Conservation (phyloP, 2,888 invertebrate species). For the Microctonus aethiopoides region DNA sequence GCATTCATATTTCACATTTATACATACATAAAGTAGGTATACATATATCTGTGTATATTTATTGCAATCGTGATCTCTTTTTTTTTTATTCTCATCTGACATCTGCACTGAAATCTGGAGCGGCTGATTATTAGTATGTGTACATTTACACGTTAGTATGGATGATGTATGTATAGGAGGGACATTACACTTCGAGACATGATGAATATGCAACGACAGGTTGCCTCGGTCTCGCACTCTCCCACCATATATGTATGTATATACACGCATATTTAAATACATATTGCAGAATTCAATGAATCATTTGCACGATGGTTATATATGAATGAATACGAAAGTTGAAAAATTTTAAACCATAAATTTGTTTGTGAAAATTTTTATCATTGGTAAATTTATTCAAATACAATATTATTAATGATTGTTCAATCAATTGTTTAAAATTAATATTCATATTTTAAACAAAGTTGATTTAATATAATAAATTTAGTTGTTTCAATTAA, state of each 20-base stretch:
- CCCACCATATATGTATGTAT: constrained; percentile 18
- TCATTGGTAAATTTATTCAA: background rate
- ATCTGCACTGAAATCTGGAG: constrained; percentile 1
- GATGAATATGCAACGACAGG: constrained; percentile 30
- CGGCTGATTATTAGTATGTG: constrained; percentile 3
- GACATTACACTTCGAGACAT: background rate
- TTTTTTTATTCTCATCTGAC: background rate
- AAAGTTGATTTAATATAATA: no score
- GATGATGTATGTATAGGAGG: background rate
- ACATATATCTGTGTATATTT: background rate
- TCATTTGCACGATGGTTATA: constrained; percentile 19
- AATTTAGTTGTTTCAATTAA: no score
- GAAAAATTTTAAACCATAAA: background rate
- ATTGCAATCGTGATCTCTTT: background rate
- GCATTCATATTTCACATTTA: background rate
- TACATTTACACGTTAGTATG: background rate
- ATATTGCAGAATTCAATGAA: constrained; percentile 21
- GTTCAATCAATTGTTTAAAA: background rate
- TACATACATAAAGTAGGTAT: background rate
- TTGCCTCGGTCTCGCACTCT: constrained; percentile 8
- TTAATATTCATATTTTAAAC: background rate
- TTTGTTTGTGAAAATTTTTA: constrained; percentile 9
- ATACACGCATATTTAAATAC: background rate
- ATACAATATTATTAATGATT: background rate
- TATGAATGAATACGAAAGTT: constrained; percentile 7